Evolutionary conservation across 2,113 vertebrate genomes (phyloP).

Genomic region (Caretta caretta): DNA sequence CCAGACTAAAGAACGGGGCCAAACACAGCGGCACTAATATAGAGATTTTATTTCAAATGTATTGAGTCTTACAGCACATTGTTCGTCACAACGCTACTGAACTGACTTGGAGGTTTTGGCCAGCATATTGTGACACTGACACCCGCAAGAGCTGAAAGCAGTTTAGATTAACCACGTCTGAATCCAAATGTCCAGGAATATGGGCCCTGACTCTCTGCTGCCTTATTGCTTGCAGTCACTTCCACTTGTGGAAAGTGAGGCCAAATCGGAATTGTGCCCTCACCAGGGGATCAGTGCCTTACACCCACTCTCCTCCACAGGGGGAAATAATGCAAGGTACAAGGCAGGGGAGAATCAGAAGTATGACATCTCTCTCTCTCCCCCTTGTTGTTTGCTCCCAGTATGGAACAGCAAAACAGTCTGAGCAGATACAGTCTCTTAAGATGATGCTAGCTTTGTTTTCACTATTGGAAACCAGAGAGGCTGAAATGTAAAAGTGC

Average conservation of each 20-base stretch:
- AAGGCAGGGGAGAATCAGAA: constrained; percentile 57
- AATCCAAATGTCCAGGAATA: constrained; percentile 67
- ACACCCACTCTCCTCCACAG: background rate
- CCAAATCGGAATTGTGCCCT: constrained; percentile 26
- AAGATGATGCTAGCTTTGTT: constrained; percentile 62
- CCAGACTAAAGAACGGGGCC: constrained; percentile 40
- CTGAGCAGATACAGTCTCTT: constrained; percentile 74
- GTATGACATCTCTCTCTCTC: constrained; percentile 54
- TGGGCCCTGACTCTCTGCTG: constrained; percentile 46
- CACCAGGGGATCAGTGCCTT: background rate
- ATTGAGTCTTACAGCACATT: constrained; percentile 85
- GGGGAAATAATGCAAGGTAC: constrained; percentile 47
- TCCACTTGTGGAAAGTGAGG: constrained; percentile 19
- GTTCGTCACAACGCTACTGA: constrained; percentile 83
- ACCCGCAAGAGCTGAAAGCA: constrained; percentile 82
- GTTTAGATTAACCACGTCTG: constrained; percentile 76
- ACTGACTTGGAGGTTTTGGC: constrained; percentile 81
- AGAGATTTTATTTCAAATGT: constrained; percentile 86
- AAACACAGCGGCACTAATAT: constrained; percentile 85
- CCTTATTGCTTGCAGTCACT: constrained; percentile 49
- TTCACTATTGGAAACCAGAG: constrained; percentile 33
- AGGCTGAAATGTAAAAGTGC: constrained; percentile 65
- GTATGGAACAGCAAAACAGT: constrained; percentile 72
- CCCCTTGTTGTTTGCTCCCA: constrained; percentile 67
- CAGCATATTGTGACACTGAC: constrained; percentile 79